Evolutionary conservation across 23 tunicate species (phyloP), one percentile per base, ranked within the genome.

Genomic region (Trididemnum miniatum): DNA sequence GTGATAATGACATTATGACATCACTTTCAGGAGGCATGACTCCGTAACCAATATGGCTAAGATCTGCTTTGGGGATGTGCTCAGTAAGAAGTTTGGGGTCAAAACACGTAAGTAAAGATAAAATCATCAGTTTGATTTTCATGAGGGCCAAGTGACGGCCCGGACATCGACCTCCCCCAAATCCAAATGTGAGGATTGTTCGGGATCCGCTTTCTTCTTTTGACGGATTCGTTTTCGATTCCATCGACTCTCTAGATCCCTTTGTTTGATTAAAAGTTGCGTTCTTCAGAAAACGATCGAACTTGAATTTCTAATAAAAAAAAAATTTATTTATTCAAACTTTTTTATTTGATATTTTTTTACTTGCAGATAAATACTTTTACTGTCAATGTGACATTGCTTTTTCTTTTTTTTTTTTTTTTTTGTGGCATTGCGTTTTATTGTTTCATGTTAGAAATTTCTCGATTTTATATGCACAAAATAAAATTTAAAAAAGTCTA

Each of bases 81-180:
- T 71, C 80, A 39, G 28, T 31, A 15, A 23, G 32, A 18, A 65
- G 5, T 15, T 20, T 31, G 20, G 66, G 32, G 22, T 83, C 35
- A 54, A 85, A 91, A 69, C 64, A 35, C 72, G 35, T 65, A 1
- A 91, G 35, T 32, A 85, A 31, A 5, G 80, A 9, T 22, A 91
- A 36, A 31, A 76, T 69, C 0, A 82, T 12, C 57, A 91, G 50
- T 71, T 91, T 91, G 49, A 91, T 76, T 76, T 91, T 90, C 20
- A 85, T 81, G 26, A 71, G 23, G 3, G 96, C 96, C 25, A 91
- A 51, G 54, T 91, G 90, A 4, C 87, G 83, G 0, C 96, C 96
- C 2, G 90, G 90, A 62, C 96, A 91, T n/a, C 87, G 74, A 0
- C 37, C 51, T 1, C 35, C 57, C 15, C 96, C 96, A 31, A 71